Evolutionary conservation across 2,113 vertebrate species (phyloP).

Genomic region (Triplophysa dalaica): DNA sequence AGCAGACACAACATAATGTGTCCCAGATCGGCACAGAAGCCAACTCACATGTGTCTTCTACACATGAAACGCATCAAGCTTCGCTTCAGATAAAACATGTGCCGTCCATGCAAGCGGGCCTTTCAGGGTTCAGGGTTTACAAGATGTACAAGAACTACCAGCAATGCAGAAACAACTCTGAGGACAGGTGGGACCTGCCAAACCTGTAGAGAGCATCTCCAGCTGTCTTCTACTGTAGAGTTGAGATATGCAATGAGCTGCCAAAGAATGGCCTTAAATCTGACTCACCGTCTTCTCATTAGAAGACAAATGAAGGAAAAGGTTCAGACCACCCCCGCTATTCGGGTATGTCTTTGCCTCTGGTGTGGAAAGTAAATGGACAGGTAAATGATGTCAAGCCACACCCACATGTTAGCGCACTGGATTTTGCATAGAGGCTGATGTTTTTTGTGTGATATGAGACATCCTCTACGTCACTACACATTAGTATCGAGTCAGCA

Average conservation of each 20-base stretch:
- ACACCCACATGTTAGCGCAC: too few relatives aligned
- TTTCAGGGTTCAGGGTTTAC: background rate
- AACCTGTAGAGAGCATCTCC: slow-evolving; percentile 36
- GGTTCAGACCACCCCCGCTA: background rate
- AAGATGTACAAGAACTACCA: background rate
- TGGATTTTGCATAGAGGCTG: background rate
- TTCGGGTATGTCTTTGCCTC: background rate
- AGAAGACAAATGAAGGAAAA: background rate
- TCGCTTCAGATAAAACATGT: background rate
- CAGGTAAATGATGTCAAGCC: slow-evolving; percentile 7
- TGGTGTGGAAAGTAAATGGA: slow-evolving; percentile 2
- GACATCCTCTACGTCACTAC: background rate
- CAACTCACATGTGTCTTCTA: background rate
- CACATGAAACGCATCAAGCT: background rate
- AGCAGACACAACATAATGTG: background rate
- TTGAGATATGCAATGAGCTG: background rate
- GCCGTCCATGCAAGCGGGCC: background rate
- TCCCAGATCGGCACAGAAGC: background rate
- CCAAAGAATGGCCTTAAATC: slow-evolving; percentile 11
- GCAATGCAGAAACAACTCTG: slow-evolving; percentile 20
- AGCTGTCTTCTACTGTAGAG: slow-evolving; percentile 1
- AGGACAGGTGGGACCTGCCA: slow-evolving; percentile 39
- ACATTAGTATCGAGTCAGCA: background rate
- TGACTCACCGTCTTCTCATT: slow-evolving; percentile 7
- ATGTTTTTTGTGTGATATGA: background rate